Percentiles rank a stretch among this genome's conserved stretches.
Conservation (phyloP, 2,888 invertebrate genomes). For the Dryococelus australis region DNA sequence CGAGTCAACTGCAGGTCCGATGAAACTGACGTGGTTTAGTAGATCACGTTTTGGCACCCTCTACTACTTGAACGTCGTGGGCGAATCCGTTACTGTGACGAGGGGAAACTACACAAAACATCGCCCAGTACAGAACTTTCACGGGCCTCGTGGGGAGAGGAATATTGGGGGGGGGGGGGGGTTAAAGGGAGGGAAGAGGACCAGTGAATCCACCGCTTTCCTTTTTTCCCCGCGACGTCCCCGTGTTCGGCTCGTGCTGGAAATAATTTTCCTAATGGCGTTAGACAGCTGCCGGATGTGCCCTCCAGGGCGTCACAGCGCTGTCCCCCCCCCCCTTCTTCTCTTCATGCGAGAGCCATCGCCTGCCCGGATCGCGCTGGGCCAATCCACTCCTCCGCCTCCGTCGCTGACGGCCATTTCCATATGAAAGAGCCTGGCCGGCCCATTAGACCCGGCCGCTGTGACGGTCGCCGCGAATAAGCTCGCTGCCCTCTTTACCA, state of each 20-base stretch:
- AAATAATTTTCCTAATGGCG: conserved; percentile 9
- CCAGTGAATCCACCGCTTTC: not conserved
- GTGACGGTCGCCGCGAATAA: not conserved
- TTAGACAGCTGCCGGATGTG: not conserved
- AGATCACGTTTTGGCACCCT: too few relatives aligned
- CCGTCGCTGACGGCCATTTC: not conserved
- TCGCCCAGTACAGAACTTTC: too few relatives aligned
- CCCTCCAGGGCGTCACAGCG: not conserved
- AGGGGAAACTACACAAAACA: too few relatives aligned
- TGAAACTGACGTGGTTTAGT: too few relatives aligned
- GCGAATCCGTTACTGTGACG: too few relatives aligned
- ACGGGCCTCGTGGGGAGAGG: too few relatives aligned
- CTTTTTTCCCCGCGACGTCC: not conserved
- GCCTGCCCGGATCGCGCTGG: not conserved
- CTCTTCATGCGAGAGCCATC: not conserved
- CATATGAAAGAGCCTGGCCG: not conserved
- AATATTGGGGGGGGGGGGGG: too few relatives aligned
- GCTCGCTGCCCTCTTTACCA: too few relatives aligned
- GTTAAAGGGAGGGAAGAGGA: too few relatives aligned
- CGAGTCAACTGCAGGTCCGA: too few relatives aligned
- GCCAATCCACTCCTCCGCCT: not conserved
- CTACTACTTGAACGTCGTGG: too few relatives aligned
- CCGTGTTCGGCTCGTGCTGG: not conserved
- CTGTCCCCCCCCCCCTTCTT: not conserved
- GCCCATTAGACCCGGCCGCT: not conserved